phyloP scores from a whole-genome alignment of 2,113 vertebrate genomes.

The Zapornia atra region DNA sequence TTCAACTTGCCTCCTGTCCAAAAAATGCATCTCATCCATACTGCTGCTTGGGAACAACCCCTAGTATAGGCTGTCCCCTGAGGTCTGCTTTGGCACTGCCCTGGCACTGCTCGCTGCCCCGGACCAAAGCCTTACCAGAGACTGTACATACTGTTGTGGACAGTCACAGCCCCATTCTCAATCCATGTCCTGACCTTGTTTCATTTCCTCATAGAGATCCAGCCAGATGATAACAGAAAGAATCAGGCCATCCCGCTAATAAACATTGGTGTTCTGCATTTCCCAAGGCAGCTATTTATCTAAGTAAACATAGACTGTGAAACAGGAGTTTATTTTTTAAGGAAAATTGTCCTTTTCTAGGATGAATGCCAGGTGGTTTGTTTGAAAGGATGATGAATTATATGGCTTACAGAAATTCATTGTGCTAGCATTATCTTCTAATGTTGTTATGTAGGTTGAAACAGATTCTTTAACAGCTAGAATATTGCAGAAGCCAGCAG shows the following conservation, averaged over 20 bases:
- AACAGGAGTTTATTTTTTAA: not conserved
- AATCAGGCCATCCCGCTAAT: not conserved
- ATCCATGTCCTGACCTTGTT: not conserved
- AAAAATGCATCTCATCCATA: not conserved
- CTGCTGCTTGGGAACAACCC: not conserved
- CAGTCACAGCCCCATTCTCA: not conserved
- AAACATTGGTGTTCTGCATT: not conserved
- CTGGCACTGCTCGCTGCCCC: not conserved
- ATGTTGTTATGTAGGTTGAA: not conserved
- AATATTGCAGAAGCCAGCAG: not conserved
- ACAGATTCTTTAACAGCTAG: conserved; percentile 18
- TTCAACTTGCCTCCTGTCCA: not conserved
- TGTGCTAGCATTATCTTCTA: not conserved
- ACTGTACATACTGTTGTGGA: not conserved
- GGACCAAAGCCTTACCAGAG: not conserved
- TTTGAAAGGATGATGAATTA: conserved; percentile 40
- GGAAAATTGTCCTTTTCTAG: conserved; percentile 20
- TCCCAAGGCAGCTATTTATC: conserved; percentile 16
- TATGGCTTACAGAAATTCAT: not conserved
- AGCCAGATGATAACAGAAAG: not conserved
- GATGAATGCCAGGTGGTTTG: not conserved
- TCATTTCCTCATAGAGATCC: not conserved
- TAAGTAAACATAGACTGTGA: not conserved
- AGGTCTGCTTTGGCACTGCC: not conserved
- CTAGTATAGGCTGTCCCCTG: not conserved